Evolutionary conservation across 2,888 invertebrate species (phyloP).

Genomic region (Lochmaea capreae): DNA sequence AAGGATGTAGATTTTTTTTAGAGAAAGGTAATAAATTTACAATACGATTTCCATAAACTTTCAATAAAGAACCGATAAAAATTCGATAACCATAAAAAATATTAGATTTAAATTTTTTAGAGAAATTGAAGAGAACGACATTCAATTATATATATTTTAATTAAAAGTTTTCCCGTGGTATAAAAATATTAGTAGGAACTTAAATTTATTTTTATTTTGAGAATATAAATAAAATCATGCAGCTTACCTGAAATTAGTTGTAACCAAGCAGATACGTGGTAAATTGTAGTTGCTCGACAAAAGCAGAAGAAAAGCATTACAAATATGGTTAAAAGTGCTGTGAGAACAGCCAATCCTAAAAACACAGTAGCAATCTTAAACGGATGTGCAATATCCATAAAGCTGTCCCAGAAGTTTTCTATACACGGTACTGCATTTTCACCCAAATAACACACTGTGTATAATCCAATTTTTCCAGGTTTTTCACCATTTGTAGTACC

Average conservation of each 20-base stretch:
- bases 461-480: conserved; percentile 92
- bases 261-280: conserved; percentile 94
- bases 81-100: too few relatives aligned
- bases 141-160: too few relatives aligned
- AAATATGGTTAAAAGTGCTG: conserved; percentile 88
- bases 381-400: conserved; percentile 80
- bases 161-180: too few relatives aligned
- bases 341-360: conserved; percentile 85
- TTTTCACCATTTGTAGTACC: conserved; percentile 85
- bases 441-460: conserved; percentile 86
- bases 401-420: conserved; percentile 82
- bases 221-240: too few relatives aligned
- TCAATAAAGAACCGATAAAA: too few relatives aligned
- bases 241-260: conserved; percentile 93
- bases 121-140: too few relatives aligned
- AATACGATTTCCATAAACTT: too few relatives aligned
- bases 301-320: conserved; percentile 93
- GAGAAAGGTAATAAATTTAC: too few relatives aligned
- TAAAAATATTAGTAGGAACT: too few relatives aligned
- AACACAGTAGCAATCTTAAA: conserved; percentile 90
- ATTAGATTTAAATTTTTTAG: too few relatives aligned
- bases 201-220: too few relatives aligned
- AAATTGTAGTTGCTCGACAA: conserved; percentile 92
- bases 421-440: conserved; percentile 85
- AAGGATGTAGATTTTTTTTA: too few relatives aligned